Percentiles rank a stretch among this genome's conserved stretches.
Conservation (phyloP, 2,888 invertebrate species). For the Hoplodrina ambigua region DNA sequence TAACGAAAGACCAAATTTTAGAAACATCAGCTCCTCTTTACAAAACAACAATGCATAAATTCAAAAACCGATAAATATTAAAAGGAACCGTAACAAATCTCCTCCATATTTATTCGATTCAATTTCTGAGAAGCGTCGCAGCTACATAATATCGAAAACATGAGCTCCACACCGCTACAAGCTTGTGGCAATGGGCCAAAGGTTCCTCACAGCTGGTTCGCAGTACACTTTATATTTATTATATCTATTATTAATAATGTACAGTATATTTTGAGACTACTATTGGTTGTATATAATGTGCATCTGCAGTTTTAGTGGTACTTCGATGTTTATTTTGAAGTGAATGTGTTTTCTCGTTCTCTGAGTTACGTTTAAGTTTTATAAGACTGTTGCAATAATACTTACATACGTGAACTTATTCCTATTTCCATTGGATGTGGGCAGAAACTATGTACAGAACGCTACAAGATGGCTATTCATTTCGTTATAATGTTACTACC, state of each 20-base stretch:
- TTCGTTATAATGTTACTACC: too few relatives aligned
- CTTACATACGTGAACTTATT: background rate
- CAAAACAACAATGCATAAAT: conserved; percentile 29
- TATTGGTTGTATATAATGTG: conserved; percentile 49
- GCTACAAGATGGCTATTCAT: too few relatives aligned
- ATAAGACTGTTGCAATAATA: background rate
- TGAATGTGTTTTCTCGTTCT: conserved; percentile 10
- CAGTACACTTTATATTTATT: conserved; percentile 67
- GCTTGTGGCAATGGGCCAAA: conserved; percentile 82
- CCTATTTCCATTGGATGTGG: background rate
- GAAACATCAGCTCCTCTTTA: background rate
- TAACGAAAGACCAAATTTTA: background rate
- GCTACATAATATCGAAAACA: conserved; percentile 71
- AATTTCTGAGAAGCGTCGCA: conserved; percentile 60
- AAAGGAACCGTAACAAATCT: conserved; percentile 40
- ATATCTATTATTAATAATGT: conserved; percentile 73
- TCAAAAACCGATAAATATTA: conserved; percentile 47
- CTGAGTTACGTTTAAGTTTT: conserved; percentile 7
- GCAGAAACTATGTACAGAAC: background rate
- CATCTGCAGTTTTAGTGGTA: conserved; percentile 40
- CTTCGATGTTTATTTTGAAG: conserved; percentile 16
- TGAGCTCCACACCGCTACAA: conserved; percentile 73
- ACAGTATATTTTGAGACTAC: conserved; percentile 54
- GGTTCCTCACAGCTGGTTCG: conserved; percentile 70
- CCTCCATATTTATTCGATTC: conserved; percentile 61